Evolutionary conservation across 2,888 invertebrate species (phyloP).

Genomic region (Eristalis pertinax): DNA sequence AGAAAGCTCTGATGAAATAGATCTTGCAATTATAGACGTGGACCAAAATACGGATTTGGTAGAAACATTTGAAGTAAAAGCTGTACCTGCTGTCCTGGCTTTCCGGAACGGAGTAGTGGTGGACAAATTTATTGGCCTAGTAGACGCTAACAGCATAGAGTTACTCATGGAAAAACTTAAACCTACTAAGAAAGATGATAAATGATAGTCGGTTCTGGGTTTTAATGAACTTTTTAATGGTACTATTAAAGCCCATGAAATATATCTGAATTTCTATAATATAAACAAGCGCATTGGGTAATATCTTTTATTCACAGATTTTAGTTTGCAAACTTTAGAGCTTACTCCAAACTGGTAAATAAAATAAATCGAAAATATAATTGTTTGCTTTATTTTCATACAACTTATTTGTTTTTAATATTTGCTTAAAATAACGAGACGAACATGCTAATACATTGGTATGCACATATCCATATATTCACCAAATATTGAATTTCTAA

Average conservation of each 20-base stretch:
- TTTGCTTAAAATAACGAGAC: neutral
- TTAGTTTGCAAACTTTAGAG: neutral
- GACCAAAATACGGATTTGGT: constrained; percentile 91
- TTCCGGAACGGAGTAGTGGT: constrained; percentile 91
- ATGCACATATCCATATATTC: neutral
- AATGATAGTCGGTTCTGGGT: neutral
- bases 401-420: neutral
- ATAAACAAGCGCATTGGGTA: neutral
- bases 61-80: constrained; percentile 91
- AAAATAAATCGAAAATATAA: neutral
- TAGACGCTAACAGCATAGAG: constrained; percentile 91
- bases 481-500: neutral
- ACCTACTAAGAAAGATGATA: constrained; percentile 70
- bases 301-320: neutral
- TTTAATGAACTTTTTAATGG: no score
- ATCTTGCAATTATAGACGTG: constrained; percentile 91
- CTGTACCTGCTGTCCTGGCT: constrained; percentile 88
- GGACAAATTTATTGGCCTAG: constrained; percentile 94
- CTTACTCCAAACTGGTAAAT: neutral
- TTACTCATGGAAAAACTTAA: constrained; percentile 86
- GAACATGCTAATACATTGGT: neutral
- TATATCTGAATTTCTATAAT: neutral
- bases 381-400: neutral
- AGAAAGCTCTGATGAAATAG: constrained; percentile 87
- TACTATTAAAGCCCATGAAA: neutral